Base-by-base conservation (phyloP, 2,113 vertebrate species). In the Pipra filicauda region DNA sequence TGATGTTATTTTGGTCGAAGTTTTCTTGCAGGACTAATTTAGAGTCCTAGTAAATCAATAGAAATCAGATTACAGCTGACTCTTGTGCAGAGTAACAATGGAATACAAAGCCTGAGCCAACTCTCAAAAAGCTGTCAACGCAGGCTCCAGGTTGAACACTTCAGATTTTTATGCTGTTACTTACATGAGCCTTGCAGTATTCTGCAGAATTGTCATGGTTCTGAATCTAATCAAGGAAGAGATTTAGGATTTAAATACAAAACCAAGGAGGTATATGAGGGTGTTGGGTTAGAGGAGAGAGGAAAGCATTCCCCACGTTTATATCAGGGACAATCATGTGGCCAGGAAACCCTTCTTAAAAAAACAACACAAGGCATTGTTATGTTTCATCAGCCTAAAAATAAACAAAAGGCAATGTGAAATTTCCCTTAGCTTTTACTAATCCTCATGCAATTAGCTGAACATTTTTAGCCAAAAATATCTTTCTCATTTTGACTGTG, bases 1-100 rank as follows among this genome's bases (percentile, higher is more conserved):
- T 93, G 4, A 49, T 87, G 44, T 66, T 95, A 81, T 95, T 96
- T 93, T 83, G 39, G 94, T 52, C 7, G 2, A 66, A 88, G 37
- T 43, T 92, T 94, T 81, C 79, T 95, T 93, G 33, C 14, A 85
- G 39, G 74, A 91, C 94, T 96, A 94, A 88, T 86, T 92, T 69
- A 61, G 23, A 73, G 65, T 49, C 51, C 23, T 41, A 85, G 35
- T 4, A 88, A 87, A 88, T 96, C 81, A 83, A 70, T 73, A 73
- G 46, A 79, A 92, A 76, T 79, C 43, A 84, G 43, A 91, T 88
- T 66, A 82, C 77, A 81, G 55, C 37, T 86, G 79, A 74, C 20
- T 85, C 43, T 48, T 24, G 51, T 30, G 48, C 30, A 48, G 75
- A 83, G 64, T 75, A 87, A 91, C 37, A 64, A 59, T 4, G 3